Conservation (phyloP, 1,140 invertebrate species). For the Brachionus rubens region DNA sequence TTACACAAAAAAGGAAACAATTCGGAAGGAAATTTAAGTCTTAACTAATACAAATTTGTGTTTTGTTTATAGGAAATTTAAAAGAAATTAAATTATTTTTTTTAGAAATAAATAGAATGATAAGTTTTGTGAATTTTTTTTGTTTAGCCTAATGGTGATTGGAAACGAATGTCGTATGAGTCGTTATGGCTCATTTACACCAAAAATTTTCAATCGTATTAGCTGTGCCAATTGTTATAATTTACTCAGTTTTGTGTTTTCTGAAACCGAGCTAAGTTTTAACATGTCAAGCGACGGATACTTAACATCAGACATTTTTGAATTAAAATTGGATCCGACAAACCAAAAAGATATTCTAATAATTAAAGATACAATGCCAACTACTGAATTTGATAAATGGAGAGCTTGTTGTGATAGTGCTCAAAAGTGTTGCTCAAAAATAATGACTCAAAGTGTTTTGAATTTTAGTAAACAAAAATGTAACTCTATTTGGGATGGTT, state of each 20-base stretch:
- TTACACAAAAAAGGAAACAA: too few species aligned
- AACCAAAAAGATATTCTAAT: neutral
- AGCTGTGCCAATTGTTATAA: slow-evolving; percentile 35
- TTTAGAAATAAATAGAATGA: too few species aligned
- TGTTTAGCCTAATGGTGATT: too few species aligned
- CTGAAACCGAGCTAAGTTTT: neutral
- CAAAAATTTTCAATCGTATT: slow-evolving; percentile 27
- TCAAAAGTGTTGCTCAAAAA: neutral
- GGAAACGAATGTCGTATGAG: slow-evolving; percentile 22
- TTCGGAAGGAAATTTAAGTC: too few species aligned
- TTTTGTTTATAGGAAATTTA: too few species aligned
- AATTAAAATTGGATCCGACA: neutral
- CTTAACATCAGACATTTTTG: neutral
- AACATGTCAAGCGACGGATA: neutral
- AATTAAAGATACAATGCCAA: neutral
- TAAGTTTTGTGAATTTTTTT: too few species aligned
- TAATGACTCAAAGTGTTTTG: neutral
- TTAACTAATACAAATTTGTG: too few species aligned
- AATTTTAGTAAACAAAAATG: neutral
- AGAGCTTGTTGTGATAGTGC: slow-evolving; percentile 27
- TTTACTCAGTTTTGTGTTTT: slow-evolving; percentile 18
- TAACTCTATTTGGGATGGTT: slow-evolving; percentile 39
- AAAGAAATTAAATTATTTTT: too few species aligned
- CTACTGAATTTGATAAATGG: slow-evolving; percentile 28
- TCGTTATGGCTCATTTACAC: neutral